Evolutionary conservation across 1,140 invertebrate species (phyloP).

Genomic region (Leptonema lineaticorne): DNA sequence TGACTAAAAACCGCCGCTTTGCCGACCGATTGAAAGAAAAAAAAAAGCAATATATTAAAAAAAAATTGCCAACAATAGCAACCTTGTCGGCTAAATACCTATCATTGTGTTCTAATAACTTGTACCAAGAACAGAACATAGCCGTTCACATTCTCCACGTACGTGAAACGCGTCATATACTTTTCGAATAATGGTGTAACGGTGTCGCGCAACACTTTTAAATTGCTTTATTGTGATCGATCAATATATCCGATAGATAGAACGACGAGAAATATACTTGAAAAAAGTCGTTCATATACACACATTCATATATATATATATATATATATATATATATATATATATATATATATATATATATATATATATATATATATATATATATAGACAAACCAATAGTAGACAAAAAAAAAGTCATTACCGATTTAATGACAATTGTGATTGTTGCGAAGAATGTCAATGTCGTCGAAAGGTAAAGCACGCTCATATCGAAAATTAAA

Average conservation of each 20-base stretch:
- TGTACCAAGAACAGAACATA: not conserved
- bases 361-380: too few species aligned
- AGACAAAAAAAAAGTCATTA: slow-evolving; percentile 1
- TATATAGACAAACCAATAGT: too few species aligned
- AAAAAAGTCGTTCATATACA: too few species aligned
- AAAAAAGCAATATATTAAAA: too few species aligned
- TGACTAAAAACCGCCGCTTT: too few species aligned
- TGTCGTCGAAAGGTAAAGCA: slow-evolving; percentile 20
- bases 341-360: too few species aligned
- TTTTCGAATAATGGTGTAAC: slow-evolving; percentile 13
- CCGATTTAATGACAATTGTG: slow-evolving; percentile 18
- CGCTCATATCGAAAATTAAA: not conserved
- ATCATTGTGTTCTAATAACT: slow-evolving; percentile 23
- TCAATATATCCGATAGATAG: slow-evolving; percentile 11
- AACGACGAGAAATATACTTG: too few species aligned
- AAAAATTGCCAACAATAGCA: slow-evolving; percentile 6
- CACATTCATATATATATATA: too few species aligned
- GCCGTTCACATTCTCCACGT: slow-evolving; percentile 14
- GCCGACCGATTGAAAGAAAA: too few species aligned
- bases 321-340: too few species aligned
- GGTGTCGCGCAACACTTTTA: slow-evolving; percentile 16
- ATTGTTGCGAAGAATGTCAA: slow-evolving; percentile 26
- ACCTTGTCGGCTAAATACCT: slow-evolving; percentile 18
- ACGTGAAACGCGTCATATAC: slow-evolving; percentile 1
- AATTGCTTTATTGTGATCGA: slow-evolving; percentile 24